phyloP scores from a whole-genome alignment of 2,797 vertebrate species.

The Hylomyscus alleni region DNA sequence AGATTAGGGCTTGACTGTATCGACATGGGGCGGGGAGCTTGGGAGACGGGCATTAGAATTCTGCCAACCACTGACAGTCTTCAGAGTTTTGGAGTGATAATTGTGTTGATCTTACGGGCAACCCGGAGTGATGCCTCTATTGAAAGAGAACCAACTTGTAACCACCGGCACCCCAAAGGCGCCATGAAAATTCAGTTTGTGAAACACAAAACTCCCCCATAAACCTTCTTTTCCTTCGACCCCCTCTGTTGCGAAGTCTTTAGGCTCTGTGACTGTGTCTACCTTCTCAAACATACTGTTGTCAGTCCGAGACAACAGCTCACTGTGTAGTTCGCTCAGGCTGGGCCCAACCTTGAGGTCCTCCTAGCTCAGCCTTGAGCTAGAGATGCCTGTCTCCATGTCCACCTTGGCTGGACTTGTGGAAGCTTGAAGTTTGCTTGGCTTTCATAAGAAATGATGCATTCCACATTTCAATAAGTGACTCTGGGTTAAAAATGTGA shows the following conservation, averaged over 20 bases:
- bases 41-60: background rate
- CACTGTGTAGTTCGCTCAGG: background rate
- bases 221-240: background rate
- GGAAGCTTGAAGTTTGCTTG: conserved; percentile 73
- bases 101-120: conserved; percentile 45
- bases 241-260: background rate
- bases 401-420: background rate
- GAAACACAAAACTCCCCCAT: background rate
- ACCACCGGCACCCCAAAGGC: background rate
- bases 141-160: conserved; percentile 56
- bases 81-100: conserved; percentile 44
- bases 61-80: background rate
- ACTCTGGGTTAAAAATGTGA: background rate
- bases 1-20: conserved; percentile 2
- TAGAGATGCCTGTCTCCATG: background rate
- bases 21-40: background rate
- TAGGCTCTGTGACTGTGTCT: background rate
- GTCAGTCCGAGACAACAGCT: background rate
- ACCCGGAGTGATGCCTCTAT: conserved; percentile 5
- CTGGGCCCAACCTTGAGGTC: background rate
- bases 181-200: background rate
- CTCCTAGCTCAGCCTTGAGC: background rate
- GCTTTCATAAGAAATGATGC: conserved; percentile 68
- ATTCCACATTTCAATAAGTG: background rate
- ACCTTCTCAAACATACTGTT: background rate